Base-by-base conservation (phyloP, 2,888 invertebrate genomes). In the Parelbella ahira region DNA sequence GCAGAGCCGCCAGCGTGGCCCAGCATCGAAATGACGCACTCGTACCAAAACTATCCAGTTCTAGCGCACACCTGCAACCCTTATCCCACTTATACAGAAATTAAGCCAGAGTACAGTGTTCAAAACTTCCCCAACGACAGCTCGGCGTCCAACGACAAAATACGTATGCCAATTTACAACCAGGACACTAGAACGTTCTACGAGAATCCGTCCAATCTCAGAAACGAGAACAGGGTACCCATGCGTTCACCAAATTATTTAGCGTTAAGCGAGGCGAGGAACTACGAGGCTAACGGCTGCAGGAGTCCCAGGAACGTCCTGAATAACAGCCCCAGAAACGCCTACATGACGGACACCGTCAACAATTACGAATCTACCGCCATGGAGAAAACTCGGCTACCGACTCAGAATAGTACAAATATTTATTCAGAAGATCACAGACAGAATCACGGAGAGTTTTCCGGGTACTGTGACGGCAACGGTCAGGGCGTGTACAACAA, bases 1-100 rank as follows among this genome's bases (percentile, higher is more conserved):
- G 87, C 90, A 10, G 78, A 91, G 43, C 90, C 89, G 3, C 74
- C 88, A 5, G 70, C 88, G 37, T 86, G 89, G 89, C 78, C 87
- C 8, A 80, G 74, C 49, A 76, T 84, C 50, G 87, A 88, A 41
- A 71, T 86, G 54, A 53, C 84, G 0, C 79, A 86, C 49, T 72
- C 83, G 11, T 88, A 88, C 64, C 88, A 88, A 57, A 87, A 87
- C 56, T 83, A 84, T 61, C 86, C 84, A 0, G 63, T 80, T 0
- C 49, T 74, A 8, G 73, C 77, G 4, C 80, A 80, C 57, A 68
- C 68, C 0, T 82, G 82, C 56, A 78, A 71, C 58, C 52, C 76
- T 0, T 83, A 84, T 62, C 77, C 84, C 0, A 80, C 84, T 0
- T 84, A 84, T 58, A 79, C 83, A 1, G 86, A 84, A 59, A 76